A percentile compares a stretch with the other conserved stretches of the same genome.
Conservation (phyloP, 2,113 vertebrate species). For the Dendropsophus ebraccatus region DNA sequence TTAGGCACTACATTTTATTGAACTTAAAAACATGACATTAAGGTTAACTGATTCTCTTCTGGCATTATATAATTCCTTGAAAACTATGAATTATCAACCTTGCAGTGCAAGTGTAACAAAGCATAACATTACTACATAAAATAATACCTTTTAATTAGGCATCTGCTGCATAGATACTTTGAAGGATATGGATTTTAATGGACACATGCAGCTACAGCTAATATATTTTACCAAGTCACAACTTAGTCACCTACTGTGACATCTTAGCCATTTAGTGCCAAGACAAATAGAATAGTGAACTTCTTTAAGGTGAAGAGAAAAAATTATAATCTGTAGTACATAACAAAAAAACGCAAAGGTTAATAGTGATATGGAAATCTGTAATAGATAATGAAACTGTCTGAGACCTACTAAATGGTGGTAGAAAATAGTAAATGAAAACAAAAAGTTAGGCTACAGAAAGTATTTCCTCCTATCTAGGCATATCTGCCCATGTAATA, state of each 20-base stretch:
- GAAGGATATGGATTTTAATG: not conserved
- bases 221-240: not conserved
- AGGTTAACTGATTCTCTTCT: not conserved
- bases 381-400: not conserved
- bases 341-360: not conserved
- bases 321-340: not conserved
- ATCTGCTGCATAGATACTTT: not conserved
- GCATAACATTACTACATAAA: not conserved
- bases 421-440: no score
- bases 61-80: not conserved
- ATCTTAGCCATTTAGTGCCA: not conserved
- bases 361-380: not conserved
- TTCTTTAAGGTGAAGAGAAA: not conserved
- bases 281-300: not conserved
- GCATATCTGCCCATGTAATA: no score
- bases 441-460: no score
- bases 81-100: not conserved
- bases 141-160: not conserved
- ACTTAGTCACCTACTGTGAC: not conserved
- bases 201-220: not conserved
- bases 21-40: not conserved
- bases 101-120: not conserved
- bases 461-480: no score
- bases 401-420: no score
- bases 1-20: no score